Conservation (phyloP, 2,113 vertebrate genomes). For the Sapayoa aenigma region DNA sequence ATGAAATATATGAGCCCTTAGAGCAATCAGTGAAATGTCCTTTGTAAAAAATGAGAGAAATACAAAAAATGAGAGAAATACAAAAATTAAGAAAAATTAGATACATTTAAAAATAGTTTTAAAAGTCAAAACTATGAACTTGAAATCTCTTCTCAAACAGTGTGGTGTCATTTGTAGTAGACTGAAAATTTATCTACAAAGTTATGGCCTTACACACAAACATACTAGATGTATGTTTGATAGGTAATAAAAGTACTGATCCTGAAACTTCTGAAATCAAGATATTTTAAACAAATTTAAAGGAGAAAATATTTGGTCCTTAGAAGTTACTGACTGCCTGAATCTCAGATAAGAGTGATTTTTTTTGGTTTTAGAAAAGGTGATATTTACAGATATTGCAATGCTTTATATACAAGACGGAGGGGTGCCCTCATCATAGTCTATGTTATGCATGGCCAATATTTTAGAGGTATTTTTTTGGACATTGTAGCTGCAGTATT, state of each 20-base stretch:
- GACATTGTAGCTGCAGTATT: background rate
- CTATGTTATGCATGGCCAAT: background rate
- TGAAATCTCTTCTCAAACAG: slow-evolving; percentile 3
- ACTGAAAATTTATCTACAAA: background rate
- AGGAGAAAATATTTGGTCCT: background rate
- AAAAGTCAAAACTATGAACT: slow-evolving; percentile 6
- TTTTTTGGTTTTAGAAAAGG: background rate
- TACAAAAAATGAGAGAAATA: slow-evolving; percentile 48
- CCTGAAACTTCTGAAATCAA: background rate
- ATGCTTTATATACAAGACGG: background rate
- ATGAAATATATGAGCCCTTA: slow-evolving; percentile 34
- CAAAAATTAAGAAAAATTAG: background rate
- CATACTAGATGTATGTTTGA: background rate
- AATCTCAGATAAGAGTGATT: background rate
- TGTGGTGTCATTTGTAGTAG: background rate
- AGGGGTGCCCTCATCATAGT: too few relatives aligned
- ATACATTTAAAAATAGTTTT: slow-evolving; percentile 33
- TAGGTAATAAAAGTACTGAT: background rate
- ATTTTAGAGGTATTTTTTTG: background rate
- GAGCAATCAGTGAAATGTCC: slow-evolving; percentile 52
- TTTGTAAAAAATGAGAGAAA: slow-evolving; percentile 47
- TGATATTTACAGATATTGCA: background rate
- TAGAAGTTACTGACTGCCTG: background rate
- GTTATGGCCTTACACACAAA: background rate
- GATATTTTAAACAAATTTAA: background rate